Evolutionary conservation across 2,888 invertebrate genomes (phyloP), one percentile per base, ranked within the genome.

Genomic region (Spilosoma lubricipeda): DNA sequence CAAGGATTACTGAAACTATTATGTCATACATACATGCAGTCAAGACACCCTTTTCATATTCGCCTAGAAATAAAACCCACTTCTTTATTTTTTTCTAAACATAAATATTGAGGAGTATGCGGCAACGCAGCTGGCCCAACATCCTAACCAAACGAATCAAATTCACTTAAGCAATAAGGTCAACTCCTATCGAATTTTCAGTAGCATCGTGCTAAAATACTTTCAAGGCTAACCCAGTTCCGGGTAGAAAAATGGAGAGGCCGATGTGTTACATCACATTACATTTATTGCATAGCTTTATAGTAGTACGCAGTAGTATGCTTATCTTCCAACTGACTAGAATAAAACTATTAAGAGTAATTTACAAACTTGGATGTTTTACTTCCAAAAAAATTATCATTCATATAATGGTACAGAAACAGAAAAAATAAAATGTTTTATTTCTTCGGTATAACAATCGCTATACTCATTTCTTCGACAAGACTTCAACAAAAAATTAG

Each of bases 131-230:
- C 82, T 82, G 84, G 45, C 67, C 39, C 67, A 23, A 65, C 64
- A 76, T 77, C 84, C 84, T 83, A 84, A 80, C 77, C 76, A 80
- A 83, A 83, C 80, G 78, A 70, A 80, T 73, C 78, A 77, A 33
- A 77, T 79, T 80, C 80, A 76, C 75, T 77, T 77, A 70, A 75
- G 75, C 71, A 82, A 80, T 80, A 76, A 77, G 79, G 63, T 66
- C 73, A 64, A 74, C 39, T 69, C 69, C 67, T 82, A 82, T 82
- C 79, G 77, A 76, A 77, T 83, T 77, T 79, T 73, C 18, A 56
- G 76, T 72, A 59, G 72, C 59, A 64, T 68, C 75, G 76, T 76
- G 70, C 64, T 69, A 77, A 76, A 82, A 82, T 74, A 67, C 52
- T 74, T 45, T 66, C 66, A 59, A 67, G 63, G 66, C 67, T 66